A percentile compares a stretch with the other conserved stretches of the same genome.
phyloP scores from a whole-genome alignment of 64 coral and sea anemone genomes.

The Catalaphyllia jardinei region DNA sequence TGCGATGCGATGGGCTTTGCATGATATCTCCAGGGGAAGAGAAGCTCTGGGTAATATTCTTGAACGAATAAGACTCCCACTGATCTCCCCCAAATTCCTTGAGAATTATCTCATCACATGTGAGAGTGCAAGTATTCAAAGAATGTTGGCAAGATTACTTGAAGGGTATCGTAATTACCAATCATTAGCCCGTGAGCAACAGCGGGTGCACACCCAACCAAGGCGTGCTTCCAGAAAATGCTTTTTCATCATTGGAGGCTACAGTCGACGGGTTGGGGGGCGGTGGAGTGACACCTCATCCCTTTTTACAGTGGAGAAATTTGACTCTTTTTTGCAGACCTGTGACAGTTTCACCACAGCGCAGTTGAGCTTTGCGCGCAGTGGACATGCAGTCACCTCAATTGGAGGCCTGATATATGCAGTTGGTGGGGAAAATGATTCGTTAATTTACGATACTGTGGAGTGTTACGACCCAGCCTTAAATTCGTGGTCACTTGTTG shows the following conservation, averaged over 20 bases:
- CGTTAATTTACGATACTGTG: slow-evolving; percentile 85
- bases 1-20: slow-evolving; percentile 80
- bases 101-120: slow-evolving; percentile 71
- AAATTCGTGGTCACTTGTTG: slow-evolving; percentile 70
- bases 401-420: slow-evolving; percentile 83
- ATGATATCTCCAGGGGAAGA: slow-evolving; percentile 65
- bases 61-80: slow-evolving; percentile 72
- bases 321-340: slow-evolving; percentile 82
- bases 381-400: slow-evolving; percentile 68
- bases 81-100: slow-evolving; percentile 80
- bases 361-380: slow-evolving; percentile 76
- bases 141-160: slow-evolving; percentile 71
- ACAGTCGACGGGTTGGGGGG: slow-evolving; percentile 69
- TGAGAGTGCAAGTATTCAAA: slow-evolving; percentile 77
- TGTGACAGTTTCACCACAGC: slow-evolving; percentile 77
- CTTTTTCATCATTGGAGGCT: slow-evolving; percentile 90
- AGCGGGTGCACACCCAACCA: slow-evolving; percentile 59
- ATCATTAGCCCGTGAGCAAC: slow-evolving; percentile 42
- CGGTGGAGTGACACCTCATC: slow-evolving; percentile 86
- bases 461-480: slow-evolving; percentile 90
- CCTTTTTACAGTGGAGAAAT: slow-evolving; percentile 84
- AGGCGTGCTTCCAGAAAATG: slow-evolving; percentile 82
- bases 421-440: slow-evolving; percentile 97
- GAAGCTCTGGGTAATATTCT: slow-evolving; percentile 74
- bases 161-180: slow-evolving; percentile 80